phyloP scores from a whole-genome alignment of 2,888 invertebrate species.

The Tanytarsus gracilentus region DNA sequence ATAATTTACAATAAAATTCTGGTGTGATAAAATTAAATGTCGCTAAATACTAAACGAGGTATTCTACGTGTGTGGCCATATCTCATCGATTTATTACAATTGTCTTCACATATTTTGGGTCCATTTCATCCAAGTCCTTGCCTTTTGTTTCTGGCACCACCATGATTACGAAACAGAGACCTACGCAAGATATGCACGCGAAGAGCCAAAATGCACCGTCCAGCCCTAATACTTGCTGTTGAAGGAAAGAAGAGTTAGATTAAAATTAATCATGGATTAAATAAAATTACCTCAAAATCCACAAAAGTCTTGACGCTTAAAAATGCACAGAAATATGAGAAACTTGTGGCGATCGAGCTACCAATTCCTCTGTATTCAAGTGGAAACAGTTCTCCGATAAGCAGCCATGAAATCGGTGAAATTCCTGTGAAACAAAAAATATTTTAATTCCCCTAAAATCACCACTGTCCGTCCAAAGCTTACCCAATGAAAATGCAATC shows the following conservation, averaged over 20 bases:
- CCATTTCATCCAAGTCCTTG: slow-evolving; percentile 80
- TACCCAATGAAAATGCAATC: slow-evolving; percentile 72
- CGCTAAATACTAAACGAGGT: slow-evolving; percentile 32
- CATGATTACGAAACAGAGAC: slow-evolving; percentile 74
- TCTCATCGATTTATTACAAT: slow-evolving; percentile 48
- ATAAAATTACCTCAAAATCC: slow-evolving; percentile 53
- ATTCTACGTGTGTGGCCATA: slow-evolving; percentile 33
- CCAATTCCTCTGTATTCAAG: slow-evolving; percentile 77
- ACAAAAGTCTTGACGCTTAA: slow-evolving; percentile 79
- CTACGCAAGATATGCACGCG: slow-evolving; percentile 69
- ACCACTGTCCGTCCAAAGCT: not conserved
- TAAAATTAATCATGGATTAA: not conserved
- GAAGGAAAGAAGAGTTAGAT: not conserved
- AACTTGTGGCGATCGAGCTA: slow-evolving; percentile 74
- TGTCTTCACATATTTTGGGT: slow-evolving; percentile 55
- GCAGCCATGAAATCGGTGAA: slow-evolving; percentile 78
- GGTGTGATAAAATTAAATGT: not conserved
- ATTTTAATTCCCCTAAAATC: not conserved
- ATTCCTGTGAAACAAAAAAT: slow-evolving; percentile 41
- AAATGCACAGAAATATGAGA: slow-evolving; percentile 80
- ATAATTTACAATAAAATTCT: not conserved
- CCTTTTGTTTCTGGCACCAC: slow-evolving; percentile 89
- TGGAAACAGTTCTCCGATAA: slow-evolving; percentile 76
- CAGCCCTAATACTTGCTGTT: slow-evolving; percentile 54
- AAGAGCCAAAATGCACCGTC: slow-evolving; percentile 86